Percentiles rank a stretch among this genome's conserved stretches.
phyloP scores from a whole-genome alignment of 2,888 invertebrate species.

The Drosophila demipolita region DNA sequence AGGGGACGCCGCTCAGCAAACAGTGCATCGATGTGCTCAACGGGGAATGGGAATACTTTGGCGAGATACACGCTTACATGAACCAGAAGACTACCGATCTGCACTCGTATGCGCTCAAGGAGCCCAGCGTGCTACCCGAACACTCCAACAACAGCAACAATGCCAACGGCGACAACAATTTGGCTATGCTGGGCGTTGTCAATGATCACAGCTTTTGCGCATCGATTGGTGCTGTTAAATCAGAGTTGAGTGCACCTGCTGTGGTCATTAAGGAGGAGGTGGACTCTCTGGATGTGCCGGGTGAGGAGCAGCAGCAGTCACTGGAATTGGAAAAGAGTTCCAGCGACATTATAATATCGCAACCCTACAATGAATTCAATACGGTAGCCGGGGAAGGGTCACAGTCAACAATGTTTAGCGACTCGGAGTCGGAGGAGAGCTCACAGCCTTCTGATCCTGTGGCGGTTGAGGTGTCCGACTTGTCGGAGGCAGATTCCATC shows the following conservation, averaged over 20 bases:
- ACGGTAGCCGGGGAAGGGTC: neutral
- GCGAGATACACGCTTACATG: conserved; percentile 82
- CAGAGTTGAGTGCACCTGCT: neutral
- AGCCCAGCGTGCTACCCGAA: conserved; percentile 42
- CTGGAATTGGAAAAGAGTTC: conserved; percentile 4
- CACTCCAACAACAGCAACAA: neutral
- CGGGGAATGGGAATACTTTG: conserved; percentile 83
- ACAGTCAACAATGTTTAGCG: conserved; percentile 29
- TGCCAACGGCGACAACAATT: conserved; percentile 6
- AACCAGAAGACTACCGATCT: conserved; percentile 82
- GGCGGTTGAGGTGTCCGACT: conserved; percentile 45
- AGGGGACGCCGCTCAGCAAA: conserved; percentile 35
- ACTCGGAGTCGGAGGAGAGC: conserved; percentile 41
- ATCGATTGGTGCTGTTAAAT: neutral
- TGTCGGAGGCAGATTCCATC: conserved; percentile 39
- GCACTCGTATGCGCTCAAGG: conserved; percentile 82
- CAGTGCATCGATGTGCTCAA: conserved; percentile 54
- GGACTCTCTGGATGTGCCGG: conserved; percentile 4
- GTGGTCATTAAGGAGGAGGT: conserved; percentile 24
- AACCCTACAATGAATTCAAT: conserved; percentile 12
- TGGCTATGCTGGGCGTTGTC: conserved; percentile 58
- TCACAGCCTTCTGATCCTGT: conserved; percentile 52
- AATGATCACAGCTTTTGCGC: conserved; percentile 78
- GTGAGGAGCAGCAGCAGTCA: conserved; percentile 23
- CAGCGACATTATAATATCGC: neutral